Percentiles rank a stretch among this genome's conserved stretches.
These are phyloP conservation scores for Halocynthia aurantium DNA, from an alignment of 23 tunicate species.

Conservation along the genomic window DNA sequence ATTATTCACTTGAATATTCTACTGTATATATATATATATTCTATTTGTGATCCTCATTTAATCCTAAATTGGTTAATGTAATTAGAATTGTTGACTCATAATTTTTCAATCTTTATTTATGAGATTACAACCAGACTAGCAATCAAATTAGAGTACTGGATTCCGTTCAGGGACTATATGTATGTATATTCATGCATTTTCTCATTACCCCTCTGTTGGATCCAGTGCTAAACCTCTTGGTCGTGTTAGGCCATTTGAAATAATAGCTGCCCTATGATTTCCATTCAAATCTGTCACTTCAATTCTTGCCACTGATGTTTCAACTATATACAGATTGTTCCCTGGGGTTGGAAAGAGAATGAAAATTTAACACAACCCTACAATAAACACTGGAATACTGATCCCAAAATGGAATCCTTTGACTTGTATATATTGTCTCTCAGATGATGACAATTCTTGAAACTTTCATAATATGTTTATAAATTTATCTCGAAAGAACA, in stretches of 20 bases:
- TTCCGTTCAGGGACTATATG: not conserved
- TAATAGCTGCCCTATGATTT: constrained; percentile 36
- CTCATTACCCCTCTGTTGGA: constrained; percentile 62
- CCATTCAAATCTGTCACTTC: constrained; percentile 69
- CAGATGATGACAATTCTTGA: too few species aligned
- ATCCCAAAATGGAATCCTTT: too few species aligned
- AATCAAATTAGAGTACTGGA: too few species aligned
- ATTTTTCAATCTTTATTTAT: too few species aligned
- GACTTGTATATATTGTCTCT: too few species aligned
- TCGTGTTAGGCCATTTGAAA: constrained; percentile 50
- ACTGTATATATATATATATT: too few species aligned
- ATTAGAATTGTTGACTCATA: too few species aligned
- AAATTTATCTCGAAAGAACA: too few species aligned
- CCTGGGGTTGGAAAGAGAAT: not conserved
- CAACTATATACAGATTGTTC: constrained; percentile 70
- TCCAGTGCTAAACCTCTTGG: constrained; percentile 78
- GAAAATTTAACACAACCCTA: not conserved
- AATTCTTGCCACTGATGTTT: constrained; percentile 66
- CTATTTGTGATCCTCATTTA: not conserved
- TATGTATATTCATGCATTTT: too few species aligned
- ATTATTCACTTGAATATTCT: not conserved
- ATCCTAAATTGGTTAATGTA: not conserved
- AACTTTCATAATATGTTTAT: too few species aligned
- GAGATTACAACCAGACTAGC: too few species aligned
- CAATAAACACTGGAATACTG: too few species aligned